Base-by-base conservation (phyloP, 2,797 vertebrate genomes). In the Danio tinwini region DNA sequence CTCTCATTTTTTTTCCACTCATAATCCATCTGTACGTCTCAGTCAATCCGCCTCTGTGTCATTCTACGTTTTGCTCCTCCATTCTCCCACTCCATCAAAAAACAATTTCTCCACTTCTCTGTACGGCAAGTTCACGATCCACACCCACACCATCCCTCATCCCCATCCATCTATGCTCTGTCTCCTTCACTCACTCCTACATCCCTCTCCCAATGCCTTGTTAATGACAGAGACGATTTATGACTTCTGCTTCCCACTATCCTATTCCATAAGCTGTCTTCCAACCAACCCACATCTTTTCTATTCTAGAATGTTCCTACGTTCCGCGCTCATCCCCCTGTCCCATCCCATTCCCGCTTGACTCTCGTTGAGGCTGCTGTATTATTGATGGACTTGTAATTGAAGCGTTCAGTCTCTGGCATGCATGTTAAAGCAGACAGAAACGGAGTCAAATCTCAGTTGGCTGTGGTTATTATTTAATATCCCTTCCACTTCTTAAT, bases 351-450 rank as follows among this genome's bases (percentile, higher is more conserved):
- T 75, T 76, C 21, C 61, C 6, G 8, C 19, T 42, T 7, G 0
- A 7, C 78, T 49, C 42, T 67, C 68, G 29, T 85, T 70, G 74
- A 78, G 72, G 78, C 81, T 67, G 19, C 83, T 90, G 88, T 90
- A 91, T 88, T 86, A 91, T 91, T 89, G 86, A 93, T 89, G 71
- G 45, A 5, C 40, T 59, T 19, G 78, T 92, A 92, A 93, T 90
- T 89, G 84, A 92, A 86, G 86, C 82, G 76, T 87, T 83, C 76
- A 49, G 56, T 80, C 42, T 58, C 76, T 71, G 59, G 81, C 86
- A 86, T 67, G 86, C 81, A 75, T 83, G 82, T 65, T 75, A 64
- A 91, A 88, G 74, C 82, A 83, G 83, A 68, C 76, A 82, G 86
- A 89, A 88, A 89, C 82, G 0, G 68, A 87, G 83, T 77, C 78